A percentile compares a stretch with the other conserved stretches of the same genome.
These are phyloP conservation scores for Tenualosa ilisha DNA, from an alignment of 2,797 vertebrate species.

Conservation along the genomic window DNA sequence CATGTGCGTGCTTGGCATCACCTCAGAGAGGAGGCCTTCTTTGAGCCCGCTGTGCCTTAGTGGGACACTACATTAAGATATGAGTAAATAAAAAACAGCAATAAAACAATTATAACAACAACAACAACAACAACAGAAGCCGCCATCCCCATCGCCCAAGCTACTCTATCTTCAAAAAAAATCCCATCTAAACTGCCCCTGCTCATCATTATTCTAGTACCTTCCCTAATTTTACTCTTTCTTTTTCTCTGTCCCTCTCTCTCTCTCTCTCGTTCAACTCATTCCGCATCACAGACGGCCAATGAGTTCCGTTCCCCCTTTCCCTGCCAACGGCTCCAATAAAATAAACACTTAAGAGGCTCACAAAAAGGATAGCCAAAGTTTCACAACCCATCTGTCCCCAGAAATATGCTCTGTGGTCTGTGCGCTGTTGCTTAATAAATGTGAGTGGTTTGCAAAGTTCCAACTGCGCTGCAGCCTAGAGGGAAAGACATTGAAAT, in stretches of 20 bases:
- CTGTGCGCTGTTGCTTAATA: not conserved
- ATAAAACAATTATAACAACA: not conserved
- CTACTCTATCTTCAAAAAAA: not conserved
- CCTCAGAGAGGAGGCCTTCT: not conserved
- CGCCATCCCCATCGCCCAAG: not conserved
- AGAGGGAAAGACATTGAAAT: not conserved
- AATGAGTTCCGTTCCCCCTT: not conserved
- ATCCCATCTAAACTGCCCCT: not conserved
- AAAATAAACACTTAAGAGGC: conserved; percentile 24
- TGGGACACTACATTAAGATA: not conserved
- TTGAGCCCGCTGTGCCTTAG: not conserved
- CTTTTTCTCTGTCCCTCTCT: not conserved
- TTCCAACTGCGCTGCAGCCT: not conserved
- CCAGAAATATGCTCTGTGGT: conserved; percentile 10
- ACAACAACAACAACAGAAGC: not conserved
- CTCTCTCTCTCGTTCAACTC: not conserved
- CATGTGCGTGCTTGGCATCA: not conserved
- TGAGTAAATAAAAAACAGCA: not conserved
- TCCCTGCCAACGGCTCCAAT: conserved; percentile 1
- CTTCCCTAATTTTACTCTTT: not conserved
- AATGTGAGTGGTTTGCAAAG: not conserved
- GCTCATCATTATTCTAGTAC: not conserved
- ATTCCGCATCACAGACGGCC: not conserved
- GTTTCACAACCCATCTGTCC: conserved; percentile 25
- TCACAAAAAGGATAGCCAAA: conserved; percentile 13